Conservation (phyloP, 1,140 invertebrate genomes). For the Gyrodactylus bullatarudis region DNA sequence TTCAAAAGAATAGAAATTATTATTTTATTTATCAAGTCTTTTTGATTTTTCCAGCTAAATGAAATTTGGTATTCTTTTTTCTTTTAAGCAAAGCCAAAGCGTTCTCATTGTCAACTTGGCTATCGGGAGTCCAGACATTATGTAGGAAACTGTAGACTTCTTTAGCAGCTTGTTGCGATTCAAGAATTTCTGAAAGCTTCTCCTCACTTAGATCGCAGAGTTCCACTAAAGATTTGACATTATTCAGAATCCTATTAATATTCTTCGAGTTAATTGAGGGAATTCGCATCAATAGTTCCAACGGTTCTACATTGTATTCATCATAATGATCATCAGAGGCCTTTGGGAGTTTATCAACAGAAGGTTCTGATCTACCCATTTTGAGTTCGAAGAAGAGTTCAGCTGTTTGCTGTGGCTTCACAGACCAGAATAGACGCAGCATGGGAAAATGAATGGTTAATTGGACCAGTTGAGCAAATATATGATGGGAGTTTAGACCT, state of each 20-base stretch:
- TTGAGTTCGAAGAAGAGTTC: constrained; percentile 51
- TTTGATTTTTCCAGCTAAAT: background rate
- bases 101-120: background rate
- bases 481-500: background rate
- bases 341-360: background rate
- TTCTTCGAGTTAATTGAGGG: background rate
- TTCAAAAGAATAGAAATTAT: too few species aligned
- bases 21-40: background rate
- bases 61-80: background rate
- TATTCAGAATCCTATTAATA: background rate
- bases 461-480: constrained; percentile 37
- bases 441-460: constrained; percentile 69
- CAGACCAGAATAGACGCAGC: constrained; percentile 65
- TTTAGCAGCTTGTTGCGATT: background rate
- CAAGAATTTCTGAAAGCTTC: background rate
- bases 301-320: background rate
- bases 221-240: background rate
- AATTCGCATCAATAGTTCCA: background rate
- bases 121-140: background rate
- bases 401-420: constrained; percentile 61
- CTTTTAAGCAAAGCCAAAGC: background rate
- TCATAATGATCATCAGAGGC: background rate
- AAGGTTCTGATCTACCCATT: constrained; percentile 7
- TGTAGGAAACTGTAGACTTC: background rate
- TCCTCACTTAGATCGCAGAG: background rate